A percentile compares a stretch with the other conserved stretches of the same genome.
Evolutionary conservation across 2,888 invertebrate species (phyloP).

Genomic region (Campoplex nolae): DNA sequence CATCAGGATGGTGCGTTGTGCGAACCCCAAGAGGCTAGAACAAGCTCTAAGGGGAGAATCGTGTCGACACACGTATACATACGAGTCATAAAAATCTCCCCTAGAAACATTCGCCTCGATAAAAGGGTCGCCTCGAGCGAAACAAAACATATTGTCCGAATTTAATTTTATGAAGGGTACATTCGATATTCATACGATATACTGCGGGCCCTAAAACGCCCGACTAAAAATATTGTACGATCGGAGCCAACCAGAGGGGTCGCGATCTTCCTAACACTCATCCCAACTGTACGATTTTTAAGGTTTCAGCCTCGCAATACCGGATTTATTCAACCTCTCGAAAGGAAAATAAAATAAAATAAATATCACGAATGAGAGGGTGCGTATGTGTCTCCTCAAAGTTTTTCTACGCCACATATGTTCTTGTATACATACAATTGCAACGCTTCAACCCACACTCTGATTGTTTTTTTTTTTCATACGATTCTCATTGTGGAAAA

Average conservation of each 20-base stretch:
- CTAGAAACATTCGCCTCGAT: slow-evolving; percentile 40
- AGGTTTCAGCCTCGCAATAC: slow-evolving; percentile 19
- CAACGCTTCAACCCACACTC: not conserved
- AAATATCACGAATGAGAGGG: slow-evolving; percentile 30
- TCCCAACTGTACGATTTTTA: slow-evolving; percentile 40
- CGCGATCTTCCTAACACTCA: slow-evolving; percentile 39
- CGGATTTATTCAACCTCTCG: slow-evolving; percentile 19
- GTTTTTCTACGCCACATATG: slow-evolving; percentile 31
- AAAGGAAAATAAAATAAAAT: slow-evolving; percentile 19
- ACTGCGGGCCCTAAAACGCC: slow-evolving; percentile 74
- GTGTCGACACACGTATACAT: slow-evolving; percentile 27
- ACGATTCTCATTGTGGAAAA: not conserved
- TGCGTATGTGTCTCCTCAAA: slow-evolving; percentile 18
- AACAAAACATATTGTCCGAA: slow-evolving; percentile 85
- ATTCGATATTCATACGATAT: slow-evolving; percentile 84
- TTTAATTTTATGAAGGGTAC: slow-evolving; percentile 82
- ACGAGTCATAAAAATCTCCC: slow-evolving; percentile 39
- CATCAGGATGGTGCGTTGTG: slow-evolving; percentile 15
- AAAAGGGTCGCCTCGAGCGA: slow-evolving; percentile 76
- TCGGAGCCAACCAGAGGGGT: slow-evolving; percentile 37
- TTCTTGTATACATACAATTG: slow-evolving; percentile 3
- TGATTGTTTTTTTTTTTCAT: not conserved
- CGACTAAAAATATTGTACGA: slow-evolving; percentile 77
- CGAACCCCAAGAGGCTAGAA: slow-evolving; percentile 28
- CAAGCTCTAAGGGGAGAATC: slow-evolving; percentile 1